Percentiles rank a stretch among this genome's conserved stretches.
Conservation (phyloP, 2,797 vertebrate genomes). For the Galagoides demidoff region DNA sequence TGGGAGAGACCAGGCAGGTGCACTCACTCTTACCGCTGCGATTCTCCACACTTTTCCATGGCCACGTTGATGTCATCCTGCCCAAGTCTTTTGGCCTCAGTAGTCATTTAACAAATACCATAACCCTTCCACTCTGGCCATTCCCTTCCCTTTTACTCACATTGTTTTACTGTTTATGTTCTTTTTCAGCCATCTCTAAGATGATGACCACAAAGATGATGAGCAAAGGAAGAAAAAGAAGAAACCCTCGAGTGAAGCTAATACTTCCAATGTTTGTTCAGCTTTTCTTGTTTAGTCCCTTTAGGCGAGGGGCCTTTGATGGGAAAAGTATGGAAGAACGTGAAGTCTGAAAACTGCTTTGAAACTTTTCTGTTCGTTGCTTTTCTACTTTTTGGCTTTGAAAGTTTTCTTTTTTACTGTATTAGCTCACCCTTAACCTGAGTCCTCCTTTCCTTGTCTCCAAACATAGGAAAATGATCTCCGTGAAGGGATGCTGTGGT, state of each 20-base stretch:
- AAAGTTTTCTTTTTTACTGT: not conserved
- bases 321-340: not conserved
- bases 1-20: not conserved
- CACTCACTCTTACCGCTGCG: rapidly evolving
- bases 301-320: not conserved
- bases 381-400: not conserved
- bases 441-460: conserved; percentile 29
- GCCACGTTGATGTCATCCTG: not conserved
- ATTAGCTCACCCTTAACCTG: not conserved
- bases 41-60: not conserved
- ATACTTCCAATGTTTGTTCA: not conserved
- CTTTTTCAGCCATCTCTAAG: not conserved
- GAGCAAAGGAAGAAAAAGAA: not conserved
- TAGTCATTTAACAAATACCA: not conserved
- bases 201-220: not conserved
- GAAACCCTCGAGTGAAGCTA: not conserved
- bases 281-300: not conserved
- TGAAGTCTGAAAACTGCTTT: not conserved
- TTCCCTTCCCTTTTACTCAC: not conserved
- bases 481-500: not conserved
- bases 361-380: not conserved
- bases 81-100: not conserved
- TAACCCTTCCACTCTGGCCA: not conserved
- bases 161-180: not conserved
- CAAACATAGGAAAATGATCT: not conserved